Conservation (phyloP, 2,888 invertebrate species). For the Leptinotarsa haldemani region DNA sequence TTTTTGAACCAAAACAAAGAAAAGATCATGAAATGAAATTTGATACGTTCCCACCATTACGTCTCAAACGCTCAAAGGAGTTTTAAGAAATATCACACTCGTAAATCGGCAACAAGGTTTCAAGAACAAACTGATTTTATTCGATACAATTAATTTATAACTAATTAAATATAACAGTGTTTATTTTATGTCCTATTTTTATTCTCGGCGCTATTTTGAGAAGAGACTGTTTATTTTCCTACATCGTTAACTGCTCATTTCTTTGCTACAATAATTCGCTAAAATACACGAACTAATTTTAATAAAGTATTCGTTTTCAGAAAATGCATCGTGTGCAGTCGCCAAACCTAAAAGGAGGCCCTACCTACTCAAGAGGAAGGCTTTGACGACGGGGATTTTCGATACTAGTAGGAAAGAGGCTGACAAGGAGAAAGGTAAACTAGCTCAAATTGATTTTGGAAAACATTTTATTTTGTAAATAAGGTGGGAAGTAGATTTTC, state of each 20-base stretch:
- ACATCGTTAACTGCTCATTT: constrained; percentile 30
- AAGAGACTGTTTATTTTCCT: constrained; percentile 32
- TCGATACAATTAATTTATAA: constrained; percentile 34
- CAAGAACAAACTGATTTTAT: constrained; percentile 10
- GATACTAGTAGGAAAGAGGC: constrained; percentile 78
- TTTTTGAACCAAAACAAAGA: not conserved
- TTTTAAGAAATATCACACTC: no score
- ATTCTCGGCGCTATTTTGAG: constrained; percentile 36
- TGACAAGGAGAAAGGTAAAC: constrained; percentile 72
- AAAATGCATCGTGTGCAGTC: constrained; percentile 66
- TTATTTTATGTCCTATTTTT: constrained; percentile 40
- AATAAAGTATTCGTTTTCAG: constrained; percentile 55
- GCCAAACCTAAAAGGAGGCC: constrained; percentile 83
- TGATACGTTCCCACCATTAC: not conserved
- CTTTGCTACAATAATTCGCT: constrained; percentile 23
- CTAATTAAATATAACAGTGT: constrained; percentile 36
- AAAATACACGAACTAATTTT: constrained; percentile 15
- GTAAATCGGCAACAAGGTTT: not conserved
- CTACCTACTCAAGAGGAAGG: constrained; percentile 86
- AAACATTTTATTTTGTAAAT: no score
- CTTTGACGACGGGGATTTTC: constrained; percentile 88
- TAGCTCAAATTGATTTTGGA: not conserved
- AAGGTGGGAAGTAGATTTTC: no score
- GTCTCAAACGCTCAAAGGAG: no score
- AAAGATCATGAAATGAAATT: not conserved